Conservation (phyloP, 2,113 vertebrate species). For the Acrocephalus kingi region DNA sequence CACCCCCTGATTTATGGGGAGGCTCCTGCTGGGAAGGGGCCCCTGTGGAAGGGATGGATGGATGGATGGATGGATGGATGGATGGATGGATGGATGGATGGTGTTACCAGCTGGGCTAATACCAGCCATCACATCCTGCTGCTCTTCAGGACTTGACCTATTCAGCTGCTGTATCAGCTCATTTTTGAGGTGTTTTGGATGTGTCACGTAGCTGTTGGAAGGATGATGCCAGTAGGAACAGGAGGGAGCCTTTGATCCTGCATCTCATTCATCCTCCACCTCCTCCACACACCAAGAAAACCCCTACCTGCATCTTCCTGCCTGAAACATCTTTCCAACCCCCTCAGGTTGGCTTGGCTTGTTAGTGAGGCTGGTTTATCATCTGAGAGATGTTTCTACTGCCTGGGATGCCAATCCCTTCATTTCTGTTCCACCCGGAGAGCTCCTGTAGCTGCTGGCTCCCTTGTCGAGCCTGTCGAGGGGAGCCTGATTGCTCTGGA, state of each 20-base stretch:
- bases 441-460: neutral
- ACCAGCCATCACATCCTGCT: neutral
- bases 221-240: neutral
- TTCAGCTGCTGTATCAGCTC: conserved; percentile 33
- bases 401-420: neutral
- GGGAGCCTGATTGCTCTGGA: neutral
- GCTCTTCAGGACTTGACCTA: neutral
- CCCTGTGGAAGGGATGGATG: neutral
- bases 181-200: neutral
- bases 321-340: neutral
- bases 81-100: neutral
- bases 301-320: neutral
- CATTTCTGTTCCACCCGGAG: neutral
- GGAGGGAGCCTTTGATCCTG: neutral
- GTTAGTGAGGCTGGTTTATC: neutral
- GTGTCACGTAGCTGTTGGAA: neutral
- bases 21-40: conserved; percentile 6
- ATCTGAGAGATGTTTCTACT: neutral
- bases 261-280: neutral
- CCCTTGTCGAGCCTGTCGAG: neutral
- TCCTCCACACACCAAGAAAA: neutral
- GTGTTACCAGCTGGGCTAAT: neutral
- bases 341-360: neutral
- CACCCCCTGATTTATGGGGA: conserved; percentile 73
- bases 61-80: neutral